Conservation (phyloP, 1,140 invertebrate species). For the Physella acuta region DNA sequence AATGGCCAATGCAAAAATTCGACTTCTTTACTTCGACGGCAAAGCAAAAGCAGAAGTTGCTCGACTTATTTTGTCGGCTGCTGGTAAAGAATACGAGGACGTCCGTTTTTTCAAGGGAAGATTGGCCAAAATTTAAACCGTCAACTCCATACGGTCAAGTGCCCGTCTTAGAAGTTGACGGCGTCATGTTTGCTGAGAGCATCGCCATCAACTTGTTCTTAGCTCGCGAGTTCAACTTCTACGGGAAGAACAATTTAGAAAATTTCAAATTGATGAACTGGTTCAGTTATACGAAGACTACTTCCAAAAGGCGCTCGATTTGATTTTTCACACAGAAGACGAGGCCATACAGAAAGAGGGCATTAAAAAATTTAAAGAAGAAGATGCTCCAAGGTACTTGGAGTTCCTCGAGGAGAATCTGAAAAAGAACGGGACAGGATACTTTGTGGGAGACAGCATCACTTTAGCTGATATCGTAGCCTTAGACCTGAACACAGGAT, state of each 20-base stretch:
- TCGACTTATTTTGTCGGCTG: neutral
- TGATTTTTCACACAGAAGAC: neutral
- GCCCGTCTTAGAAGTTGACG: neutral
- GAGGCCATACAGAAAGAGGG: neutral
- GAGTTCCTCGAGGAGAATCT: slow-evolving; percentile 18
- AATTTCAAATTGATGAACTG: neutral
- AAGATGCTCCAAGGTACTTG: slow-evolving; percentile 17
- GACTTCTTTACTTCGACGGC: neutral
- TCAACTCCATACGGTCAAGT: neutral
- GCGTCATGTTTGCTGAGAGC: neutral
- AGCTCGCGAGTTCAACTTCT: neutral
- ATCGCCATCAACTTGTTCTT: neutral
- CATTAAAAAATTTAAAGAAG: neutral
- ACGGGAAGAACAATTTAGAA: neutral
- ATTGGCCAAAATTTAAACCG: neutral
- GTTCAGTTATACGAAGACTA: neutral
- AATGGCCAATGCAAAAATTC: neutral
- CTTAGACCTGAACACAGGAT: neutral
- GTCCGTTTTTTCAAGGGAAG: neutral
- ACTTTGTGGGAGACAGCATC: slow-evolving; percentile 24
- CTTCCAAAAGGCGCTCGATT: neutral
- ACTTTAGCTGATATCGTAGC: slow-evolving; percentile 7
- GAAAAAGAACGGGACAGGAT: slow-evolving; percentile 14
- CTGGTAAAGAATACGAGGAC: slow-evolving; percentile 1
- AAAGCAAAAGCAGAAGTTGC: neutral